Evolutionary conservation across 2,888 invertebrate genomes (phyloP), one percentile per base, ranked within the genome.

Genomic region (Willowsia nigromaculata): DNA sequence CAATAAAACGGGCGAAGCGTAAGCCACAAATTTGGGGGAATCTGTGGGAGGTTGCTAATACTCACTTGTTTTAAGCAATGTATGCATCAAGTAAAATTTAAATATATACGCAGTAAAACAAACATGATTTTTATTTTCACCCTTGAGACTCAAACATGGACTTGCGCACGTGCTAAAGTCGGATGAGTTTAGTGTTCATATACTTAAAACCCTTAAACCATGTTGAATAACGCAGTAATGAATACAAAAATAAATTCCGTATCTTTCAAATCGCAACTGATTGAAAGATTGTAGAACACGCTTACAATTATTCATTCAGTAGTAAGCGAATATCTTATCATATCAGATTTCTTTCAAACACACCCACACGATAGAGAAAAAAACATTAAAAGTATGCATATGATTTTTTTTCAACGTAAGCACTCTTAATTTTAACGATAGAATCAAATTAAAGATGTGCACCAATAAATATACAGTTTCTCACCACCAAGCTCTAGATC

Each of bases 391-490:
- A n/a, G n/a, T n/a, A n/a, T n/a, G n/a, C n/a, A n/a, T n/a, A n/a
- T n/a, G n/a, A n/a, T n/a, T n/a, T n/a, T n/a, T n/a, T n/a, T n/a
- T n/a, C n/a, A n/a, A n/a, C n/a, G n/a, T n/a, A 30, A 68, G 40
- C 30, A 85, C 85, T 76, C n/a, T 85, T 85, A 43, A 62, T 76
- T 85, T 85, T 76, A n/a, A 59, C 59, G 76, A 84, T 74, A 81
- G 62, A 40, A 59, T 81, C 43, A 6, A 30, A 25, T 62, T 59
- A 62, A 37, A 81, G 85, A 85, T 85, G 85, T 85, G 85, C 85
- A 47, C 85, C 76, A 85, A 85, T 85, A 76, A 85, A 74, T 74
- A 85, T 59, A 47, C 85, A 85, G 85, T 76, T 85, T 76, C 84
- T 84, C 84, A 56, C 84, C 33, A n/a, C 13, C 33, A 65, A 27